Evolutionary conservation across 2,888 invertebrate genomes (phyloP).

Genomic region (Hirtodrosophila trivittata): DNA sequence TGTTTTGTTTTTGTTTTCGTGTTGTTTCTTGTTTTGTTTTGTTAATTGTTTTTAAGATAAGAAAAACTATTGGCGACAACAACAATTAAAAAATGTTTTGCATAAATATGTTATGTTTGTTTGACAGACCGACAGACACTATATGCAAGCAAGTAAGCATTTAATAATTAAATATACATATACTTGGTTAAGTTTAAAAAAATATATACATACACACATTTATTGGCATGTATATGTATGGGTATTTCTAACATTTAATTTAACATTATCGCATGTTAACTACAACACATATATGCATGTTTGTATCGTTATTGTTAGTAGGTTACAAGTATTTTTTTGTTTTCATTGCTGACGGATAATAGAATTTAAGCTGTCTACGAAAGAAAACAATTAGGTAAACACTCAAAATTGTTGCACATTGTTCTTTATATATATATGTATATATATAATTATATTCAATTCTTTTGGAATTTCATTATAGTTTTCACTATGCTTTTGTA

Average conservation of each 20-base stretch:
- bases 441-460: conserved; percentile 10
- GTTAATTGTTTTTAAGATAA: conserved; percentile 26
- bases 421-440: conserved; percentile 3
- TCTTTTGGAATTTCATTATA: conserved; percentile 29
- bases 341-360: conserved; percentile 44
- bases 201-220: conserved; percentile 21
- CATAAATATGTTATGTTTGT: conserved; percentile 19
- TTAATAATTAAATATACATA: conserved; percentile 19
- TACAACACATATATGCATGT: conserved; percentile 19
- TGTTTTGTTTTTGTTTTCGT: conserved; percentile 20
- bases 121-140: conserved; percentile 36
- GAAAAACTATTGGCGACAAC: conserved; percentile 49
- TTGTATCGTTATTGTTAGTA: conserved; percentile 27
- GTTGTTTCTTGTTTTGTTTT: conserved; percentile 9
- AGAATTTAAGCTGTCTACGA: conserved; percentile 37
- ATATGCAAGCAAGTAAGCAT: conserved; percentile 48
- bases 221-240: conserved; percentile 21
- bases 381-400: conserved; percentile 8
- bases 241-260: conserved; percentile 51
- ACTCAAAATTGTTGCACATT: conserved; percentile 16
- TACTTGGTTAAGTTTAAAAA: conserved; percentile 28
- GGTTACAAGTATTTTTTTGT: conserved; percentile 26
- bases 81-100: conserved; percentile 30
- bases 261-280: conserved; percentile 33
- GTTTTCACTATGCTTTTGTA: conserved; percentile 41